Evolutionary conservation across 2,113 vertebrate genomes (phyloP).

Genomic region (Clupea harengus): DNA sequence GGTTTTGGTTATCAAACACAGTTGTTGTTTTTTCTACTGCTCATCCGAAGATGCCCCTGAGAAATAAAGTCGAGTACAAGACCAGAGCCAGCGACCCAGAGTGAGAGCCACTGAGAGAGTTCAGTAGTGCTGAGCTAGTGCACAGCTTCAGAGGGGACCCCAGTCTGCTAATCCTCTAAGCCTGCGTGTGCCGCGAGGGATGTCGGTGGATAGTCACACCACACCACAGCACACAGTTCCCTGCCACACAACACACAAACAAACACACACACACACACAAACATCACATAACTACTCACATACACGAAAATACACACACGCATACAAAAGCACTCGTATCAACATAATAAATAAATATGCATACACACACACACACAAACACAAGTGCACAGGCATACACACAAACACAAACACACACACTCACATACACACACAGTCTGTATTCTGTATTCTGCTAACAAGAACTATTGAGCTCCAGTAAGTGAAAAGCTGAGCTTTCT

Average conservation of each 20-base stretch:
- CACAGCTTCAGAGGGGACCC: neutral
- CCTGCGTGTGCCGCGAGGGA: neutral
- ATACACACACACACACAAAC: slow-evolving; percentile 8
- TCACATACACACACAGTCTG: neutral
- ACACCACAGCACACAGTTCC: neutral
- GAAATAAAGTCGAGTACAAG: no score
- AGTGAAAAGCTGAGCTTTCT: neutral
- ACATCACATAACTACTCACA: neutral
- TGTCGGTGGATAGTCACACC: neutral
- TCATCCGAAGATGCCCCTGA: no score
- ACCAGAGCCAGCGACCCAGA: neutral
- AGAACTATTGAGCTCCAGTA: neutral
- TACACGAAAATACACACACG: neutral
- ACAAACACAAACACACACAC: slow-evolving; percentile 28
- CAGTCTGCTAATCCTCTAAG: slow-evolving; percentile 1
- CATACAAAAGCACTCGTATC: neutral
- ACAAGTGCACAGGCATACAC: slow-evolving; percentile 30
- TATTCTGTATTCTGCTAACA: neutral
- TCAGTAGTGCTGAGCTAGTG: neutral
- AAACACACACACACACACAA: no score
- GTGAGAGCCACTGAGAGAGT: neutral
- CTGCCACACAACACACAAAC: neutral
- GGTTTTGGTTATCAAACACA: no score
- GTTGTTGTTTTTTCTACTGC: no score
- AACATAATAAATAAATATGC: neutral